Conservation (phyloP, 1,140 invertebrate genomes). For the Hylaeus volcanicus region DNA sequence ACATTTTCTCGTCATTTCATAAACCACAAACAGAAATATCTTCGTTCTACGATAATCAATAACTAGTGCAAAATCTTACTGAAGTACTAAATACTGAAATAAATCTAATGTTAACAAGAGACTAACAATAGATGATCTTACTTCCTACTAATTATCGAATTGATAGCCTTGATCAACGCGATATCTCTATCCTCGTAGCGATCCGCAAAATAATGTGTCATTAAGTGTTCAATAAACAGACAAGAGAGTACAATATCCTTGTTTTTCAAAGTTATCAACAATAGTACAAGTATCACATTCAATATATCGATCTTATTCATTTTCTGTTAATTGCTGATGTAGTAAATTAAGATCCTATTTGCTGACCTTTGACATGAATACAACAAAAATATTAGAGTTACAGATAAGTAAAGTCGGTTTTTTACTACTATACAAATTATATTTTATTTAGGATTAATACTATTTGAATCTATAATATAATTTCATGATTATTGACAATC, state of each 20-base stretch:
- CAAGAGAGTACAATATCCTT: neutral
- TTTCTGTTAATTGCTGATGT: too few species aligned
- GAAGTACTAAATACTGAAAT: neutral
- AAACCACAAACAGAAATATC: neutral
- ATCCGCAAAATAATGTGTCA: slow-evolving; percentile 29
- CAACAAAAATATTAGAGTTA: neutral
- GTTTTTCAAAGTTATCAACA: neutral
- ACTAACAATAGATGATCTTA: neutral
- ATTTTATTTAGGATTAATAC: too few species aligned
- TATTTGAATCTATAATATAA: too few species aligned
- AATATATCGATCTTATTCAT: neutral
- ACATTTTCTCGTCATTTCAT: too few species aligned
- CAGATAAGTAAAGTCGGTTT: too few species aligned
- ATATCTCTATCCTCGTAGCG: neutral
- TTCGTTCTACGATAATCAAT: neutral
- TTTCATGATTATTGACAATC: too few species aligned
- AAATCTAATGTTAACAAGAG: slow-evolving; percentile 13
- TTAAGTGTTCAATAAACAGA: neutral
- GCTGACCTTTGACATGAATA: neutral
- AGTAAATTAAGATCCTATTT: neutral
- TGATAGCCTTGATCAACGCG: slow-evolving; percentile 28
- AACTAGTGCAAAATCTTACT: neutral
- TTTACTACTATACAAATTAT: too few species aligned
- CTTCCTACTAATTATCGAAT: slow-evolving; percentile 22
- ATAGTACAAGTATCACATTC: too few species aligned